phyloP scores from a whole-genome alignment of 1,140 invertebrate genomes.

The Papilio polytes region DNA sequence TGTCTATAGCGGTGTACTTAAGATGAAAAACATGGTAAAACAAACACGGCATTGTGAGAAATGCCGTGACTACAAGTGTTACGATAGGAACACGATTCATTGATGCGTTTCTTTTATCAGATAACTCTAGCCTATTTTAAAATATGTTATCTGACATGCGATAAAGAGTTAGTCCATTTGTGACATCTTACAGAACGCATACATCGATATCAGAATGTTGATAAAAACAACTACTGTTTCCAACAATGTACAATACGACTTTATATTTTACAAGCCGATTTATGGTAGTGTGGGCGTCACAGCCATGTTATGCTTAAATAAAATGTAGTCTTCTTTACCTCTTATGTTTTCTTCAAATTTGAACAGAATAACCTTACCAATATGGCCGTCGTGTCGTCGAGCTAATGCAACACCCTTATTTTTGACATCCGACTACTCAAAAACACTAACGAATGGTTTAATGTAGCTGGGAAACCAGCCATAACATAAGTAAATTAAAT shows the following conservation, averaged over 20 bases:
- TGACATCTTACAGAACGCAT: neutral
- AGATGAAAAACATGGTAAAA: neutral
- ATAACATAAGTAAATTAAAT: too few species aligned
- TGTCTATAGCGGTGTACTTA: neutral
- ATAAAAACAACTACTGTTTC: conserved; percentile 9
- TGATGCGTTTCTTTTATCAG: conserved; percentile 23
- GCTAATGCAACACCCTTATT: too few species aligned
- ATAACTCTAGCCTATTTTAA: conserved; percentile 18
- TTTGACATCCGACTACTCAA: too few species aligned
- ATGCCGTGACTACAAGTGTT: neutral
- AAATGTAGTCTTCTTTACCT: too few species aligned
- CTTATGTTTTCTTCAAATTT: too few species aligned
- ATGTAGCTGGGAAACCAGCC: too few species aligned
- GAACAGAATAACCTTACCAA: too few species aligned
- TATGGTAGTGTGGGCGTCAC: too few species aligned
- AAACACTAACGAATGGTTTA: too few species aligned
- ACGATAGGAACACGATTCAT: conserved; percentile 2
- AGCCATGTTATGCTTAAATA: too few species aligned
- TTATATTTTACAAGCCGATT: neutral
- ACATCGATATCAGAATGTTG: conserved; percentile 3
- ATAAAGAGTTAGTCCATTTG: conserved; percentile 12
- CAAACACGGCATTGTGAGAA: neutral
- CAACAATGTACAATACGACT: neutral
- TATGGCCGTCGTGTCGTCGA: too few species aligned
- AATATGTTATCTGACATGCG: conserved; percentile 8